phyloP scores from a whole-genome alignment of 2,113 vertebrate species.

The cattle (Bos taurus) region DNA sequence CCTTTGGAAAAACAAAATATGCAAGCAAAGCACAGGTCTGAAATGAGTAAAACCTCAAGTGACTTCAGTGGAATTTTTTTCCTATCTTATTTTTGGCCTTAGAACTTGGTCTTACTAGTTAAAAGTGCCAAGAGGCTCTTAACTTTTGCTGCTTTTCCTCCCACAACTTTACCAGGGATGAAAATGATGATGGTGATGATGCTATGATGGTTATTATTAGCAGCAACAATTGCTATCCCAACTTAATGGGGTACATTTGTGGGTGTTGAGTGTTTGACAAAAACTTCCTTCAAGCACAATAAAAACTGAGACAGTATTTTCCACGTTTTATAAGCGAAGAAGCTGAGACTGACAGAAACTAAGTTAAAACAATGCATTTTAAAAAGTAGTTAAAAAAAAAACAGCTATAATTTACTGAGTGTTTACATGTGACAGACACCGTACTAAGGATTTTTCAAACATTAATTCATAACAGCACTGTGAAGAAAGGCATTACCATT shows the following conservation, averaged over 20 bases:
- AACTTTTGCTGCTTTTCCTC: neutral
- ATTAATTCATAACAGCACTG: neutral
- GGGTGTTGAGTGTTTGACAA: neutral
- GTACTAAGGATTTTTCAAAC: neutral
- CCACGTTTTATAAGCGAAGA: neutral
- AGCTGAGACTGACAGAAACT: neutral
- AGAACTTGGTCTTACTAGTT: neutral
- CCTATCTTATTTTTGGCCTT: neutral
- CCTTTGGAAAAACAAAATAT: constrained; percentile 1
- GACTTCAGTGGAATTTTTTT: neutral
- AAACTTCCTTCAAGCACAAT: neutral
- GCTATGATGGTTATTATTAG: neutral
- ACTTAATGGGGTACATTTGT: neutral
- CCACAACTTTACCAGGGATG: neutral
- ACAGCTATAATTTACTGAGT: neutral
- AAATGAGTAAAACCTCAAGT: neutral
- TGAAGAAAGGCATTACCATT: neutral
- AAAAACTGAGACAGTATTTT: neutral
- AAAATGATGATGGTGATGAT: neutral
- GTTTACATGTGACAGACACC: neutral
- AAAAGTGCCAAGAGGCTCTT: neutral
- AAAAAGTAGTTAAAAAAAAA: neutral
- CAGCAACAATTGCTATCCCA: neutral
- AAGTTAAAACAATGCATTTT: neutral
- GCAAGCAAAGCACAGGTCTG: neutral